Percentiles rank a stretch among this genome's conserved stretches.
Conservation (phyloP, 2,113 vertebrate species). For the Phoxinus phoxinus region DNA sequence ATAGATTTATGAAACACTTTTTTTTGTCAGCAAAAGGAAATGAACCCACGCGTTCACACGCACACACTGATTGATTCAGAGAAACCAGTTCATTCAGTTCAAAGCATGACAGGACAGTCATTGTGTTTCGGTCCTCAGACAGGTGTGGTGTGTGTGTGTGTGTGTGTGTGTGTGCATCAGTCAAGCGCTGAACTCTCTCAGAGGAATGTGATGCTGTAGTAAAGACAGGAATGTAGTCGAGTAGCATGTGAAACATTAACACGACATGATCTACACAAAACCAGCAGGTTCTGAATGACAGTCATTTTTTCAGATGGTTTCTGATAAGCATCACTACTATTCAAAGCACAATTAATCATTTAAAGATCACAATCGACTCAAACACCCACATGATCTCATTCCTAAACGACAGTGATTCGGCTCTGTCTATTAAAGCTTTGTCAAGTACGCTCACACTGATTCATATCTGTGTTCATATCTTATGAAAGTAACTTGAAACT, state of each 20-base stretch:
- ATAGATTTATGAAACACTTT: neutral
- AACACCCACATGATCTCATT: too few species aligned
- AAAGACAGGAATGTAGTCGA: conserved; percentile 8
- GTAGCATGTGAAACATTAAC: neutral
- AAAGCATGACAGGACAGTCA: conserved; percentile 49
- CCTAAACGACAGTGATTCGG: too few species aligned
- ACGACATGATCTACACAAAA: neutral
- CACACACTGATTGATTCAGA: conserved; percentile 20
- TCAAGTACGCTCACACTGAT: too few species aligned
- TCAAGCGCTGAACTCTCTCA: neutral
- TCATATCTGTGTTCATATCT: too few species aligned
- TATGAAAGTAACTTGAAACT: too few species aligned
- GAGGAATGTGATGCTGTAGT: conserved; percentile 9
- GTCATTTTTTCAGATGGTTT: neutral
- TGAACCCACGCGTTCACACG: conserved; percentile 23
- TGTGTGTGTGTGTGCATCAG: neutral
- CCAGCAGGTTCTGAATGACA: neutral
- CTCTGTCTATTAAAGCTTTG: too few species aligned
- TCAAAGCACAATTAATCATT: neutral
- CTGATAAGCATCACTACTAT: neutral
- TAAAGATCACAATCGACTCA: too few species aligned
- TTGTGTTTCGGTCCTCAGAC: conserved; percentile 31
- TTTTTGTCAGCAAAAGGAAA: neutral
- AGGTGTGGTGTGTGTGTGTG: neutral
- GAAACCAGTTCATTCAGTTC: conserved; percentile 67